phyloP scores from a whole-genome alignment of 2,797 vertebrate species.

The Muraenolepis orangiensis region DNA sequence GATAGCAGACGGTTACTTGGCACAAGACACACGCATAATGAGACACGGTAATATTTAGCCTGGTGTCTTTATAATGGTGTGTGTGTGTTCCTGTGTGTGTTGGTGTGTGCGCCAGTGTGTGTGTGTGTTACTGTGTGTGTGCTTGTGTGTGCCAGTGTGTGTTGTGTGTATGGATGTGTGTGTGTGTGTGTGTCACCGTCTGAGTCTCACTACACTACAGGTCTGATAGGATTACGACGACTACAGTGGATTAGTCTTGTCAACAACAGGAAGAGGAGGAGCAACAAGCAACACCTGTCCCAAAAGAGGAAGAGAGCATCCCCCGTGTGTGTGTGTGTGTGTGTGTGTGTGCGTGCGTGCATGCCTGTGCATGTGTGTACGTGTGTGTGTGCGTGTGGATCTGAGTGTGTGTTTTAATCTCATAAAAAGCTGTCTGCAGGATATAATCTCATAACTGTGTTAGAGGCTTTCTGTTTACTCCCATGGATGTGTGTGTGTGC shows the following conservation, averaged over 20 bases:
- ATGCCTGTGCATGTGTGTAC: too few species aligned
- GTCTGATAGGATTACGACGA: constrained; percentile 63
- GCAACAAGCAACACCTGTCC: constrained; percentile 29
- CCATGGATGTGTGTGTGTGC: neutral
- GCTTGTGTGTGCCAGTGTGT: constrained; percentile 14
- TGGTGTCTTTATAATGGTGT: neutral
- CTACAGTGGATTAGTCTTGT: constrained; percentile 57
- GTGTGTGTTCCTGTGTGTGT: constrained; percentile 10
- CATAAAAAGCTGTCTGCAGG: constrained; percentile 25
- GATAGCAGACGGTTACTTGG: too few species aligned
- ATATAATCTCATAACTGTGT: constrained; percentile 48
- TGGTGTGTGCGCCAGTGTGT: constrained; percentile 8
- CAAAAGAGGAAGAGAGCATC: neutral
- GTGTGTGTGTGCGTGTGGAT: too few species aligned
- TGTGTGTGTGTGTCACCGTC: neutral
- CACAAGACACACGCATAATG: too few species aligned
- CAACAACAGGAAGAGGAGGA: constrained; percentile 38
- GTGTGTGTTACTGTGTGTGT: constrained; percentile 10
- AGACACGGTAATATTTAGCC: neutral
- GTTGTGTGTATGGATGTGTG: constrained; percentile 9
- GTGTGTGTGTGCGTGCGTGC: too few species aligned
- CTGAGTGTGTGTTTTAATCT: constrained; percentile 31
- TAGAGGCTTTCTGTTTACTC: constrained; percentile 26
- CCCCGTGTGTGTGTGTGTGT: too few species aligned
- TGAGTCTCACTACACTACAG: constrained; percentile 41